Conservation (phyloP, 1,140 invertebrate species). For the Bombus vancouverensis region DNA sequence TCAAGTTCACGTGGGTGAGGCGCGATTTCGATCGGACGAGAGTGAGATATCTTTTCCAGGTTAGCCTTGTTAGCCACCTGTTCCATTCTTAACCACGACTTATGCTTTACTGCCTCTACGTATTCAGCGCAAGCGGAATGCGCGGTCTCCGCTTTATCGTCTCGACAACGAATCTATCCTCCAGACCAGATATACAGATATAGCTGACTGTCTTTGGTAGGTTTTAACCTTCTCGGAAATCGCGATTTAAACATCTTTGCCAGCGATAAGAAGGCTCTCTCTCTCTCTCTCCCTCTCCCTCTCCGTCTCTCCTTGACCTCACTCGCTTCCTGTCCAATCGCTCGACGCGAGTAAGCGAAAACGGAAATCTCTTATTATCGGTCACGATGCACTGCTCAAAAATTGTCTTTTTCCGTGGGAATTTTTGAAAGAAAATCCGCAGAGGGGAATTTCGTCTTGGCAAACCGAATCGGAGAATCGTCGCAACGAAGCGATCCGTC, state of each 20-base stretch:
- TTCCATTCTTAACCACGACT: constrained; percentile 16
- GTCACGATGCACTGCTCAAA: not conserved
- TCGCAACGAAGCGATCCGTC: not conserved
- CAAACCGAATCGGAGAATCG: not conserved
- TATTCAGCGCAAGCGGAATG: not conserved
- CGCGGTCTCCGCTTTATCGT: not conserved
- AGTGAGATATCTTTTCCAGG: not conserved
- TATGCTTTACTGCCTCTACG: not conserved
- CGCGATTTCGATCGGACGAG: not conserved
- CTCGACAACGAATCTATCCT: not conserved
- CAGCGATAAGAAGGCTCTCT: not conserved
- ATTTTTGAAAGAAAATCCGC: not conserved
- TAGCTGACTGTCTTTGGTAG: not conserved
- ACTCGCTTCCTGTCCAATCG: not conserved
- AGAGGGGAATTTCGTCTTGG: too few species aligned
- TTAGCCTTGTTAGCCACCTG: constrained; percentile 18
- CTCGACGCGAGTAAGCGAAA: not conserved
- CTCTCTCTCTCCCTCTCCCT: not conserved
- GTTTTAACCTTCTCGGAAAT: not conserved
- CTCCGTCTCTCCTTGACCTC: not conserved
- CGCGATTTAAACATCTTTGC: not conserved
- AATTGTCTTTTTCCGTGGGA: not conserved
- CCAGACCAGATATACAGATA: not conserved
- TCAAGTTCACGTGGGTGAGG: not conserved
- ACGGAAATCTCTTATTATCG: not conserved